Base-by-base conservation (phyloP, 2,888 invertebrate species). In the Phortica magna region DNA sequence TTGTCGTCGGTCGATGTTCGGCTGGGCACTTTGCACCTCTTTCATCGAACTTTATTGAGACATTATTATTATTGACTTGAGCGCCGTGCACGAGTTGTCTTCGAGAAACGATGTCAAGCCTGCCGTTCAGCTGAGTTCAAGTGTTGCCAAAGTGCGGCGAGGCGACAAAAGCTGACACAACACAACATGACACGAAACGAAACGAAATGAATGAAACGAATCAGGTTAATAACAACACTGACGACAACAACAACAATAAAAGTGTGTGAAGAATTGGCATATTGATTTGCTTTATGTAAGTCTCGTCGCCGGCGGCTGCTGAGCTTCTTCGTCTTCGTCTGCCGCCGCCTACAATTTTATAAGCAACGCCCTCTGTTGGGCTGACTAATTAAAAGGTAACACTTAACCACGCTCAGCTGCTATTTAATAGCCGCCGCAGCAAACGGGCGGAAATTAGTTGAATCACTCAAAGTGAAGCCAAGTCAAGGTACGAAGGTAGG, bases 51-150 rank as follows among this genome's bases (percentile, higher is more conserved):
- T 86, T 86, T 86, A 85, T 86, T 83, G 82, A 85, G 85, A 85
- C 84, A 86, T 85, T 82, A 89, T 88, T 88, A 86, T 85, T 82
- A 89, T 88, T 88, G 85, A 88, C 84, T 71, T 55, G 70, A 71
- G 70, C 31, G 41, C 42, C n/a, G 31, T 65, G 42, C 68, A 19
- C 39, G 9, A 43, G 43, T 68, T 68, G 42, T 68, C 43, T 68
- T 71, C 14, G 70, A 12, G 39, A 71, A 71, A 19, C 55, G 70
- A 17, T 71, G 70, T 71, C 70, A 71, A 71, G 70, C 70, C 31
- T 22, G 55, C 70, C 10, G 39, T 71, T 14, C 6, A 43, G 53
- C 19, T 22, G 22, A 12, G 53, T 71, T 55, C 53, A 53, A 55
- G 53, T 53, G 31, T 48, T 65, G 70, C 70, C 70, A 70, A 48